Evolutionary conservation across 2,797 vertebrate genomes (phyloP), one percentile per base, ranked within the genome.

Genomic region (Threskiornis aethiopicus): DNA sequence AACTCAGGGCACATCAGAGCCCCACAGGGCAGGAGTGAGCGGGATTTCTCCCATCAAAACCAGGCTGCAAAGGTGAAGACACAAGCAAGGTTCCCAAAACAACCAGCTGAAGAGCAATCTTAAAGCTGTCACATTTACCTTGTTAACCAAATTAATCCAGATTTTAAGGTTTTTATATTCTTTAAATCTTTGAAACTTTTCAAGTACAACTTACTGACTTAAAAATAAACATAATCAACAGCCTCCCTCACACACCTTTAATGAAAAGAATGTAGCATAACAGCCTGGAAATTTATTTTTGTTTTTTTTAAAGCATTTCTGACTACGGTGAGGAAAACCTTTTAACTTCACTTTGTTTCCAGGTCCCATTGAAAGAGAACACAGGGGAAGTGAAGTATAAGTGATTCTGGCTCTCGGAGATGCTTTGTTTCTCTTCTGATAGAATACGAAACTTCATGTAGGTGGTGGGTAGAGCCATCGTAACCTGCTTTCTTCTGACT

Each of bases 401-500:
- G 84, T 78, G 95, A 98, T 97, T 97, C 71, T 95, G 92, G 87
- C 84, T 98, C 91, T 96, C 25, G 7, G 75, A 92, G 58, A 57
- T 51, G 96, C 96, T 98, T 98, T 98, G 95, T 98, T 97, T 97
- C 95, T 94, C 82, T 90, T 64, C 89, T 95, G 97, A 96, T 96
- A 86, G 96, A 97, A 95, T 89, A 85, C 72, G 96, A 98, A 97
- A 96, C 94, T 90, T 54, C 80, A 95, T 84, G 98, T 98, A 89
- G 98, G 97, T 97, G 98, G 98, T 98, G 97, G 98, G 97, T 87
- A 98, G 97, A 81, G 52, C 94, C 90, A 93, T 82, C 3, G 0
- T 96, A 97, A 97, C 97, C 98, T 89, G 64, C 89, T 98, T 98
- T 98, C 96, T 98, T 98, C 80, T 90, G 62, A 20, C 41, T 98